Evolutionary conservation across 2,888 invertebrate genomes (phyloP).

Genomic region (Cabera pusaria): DNA sequence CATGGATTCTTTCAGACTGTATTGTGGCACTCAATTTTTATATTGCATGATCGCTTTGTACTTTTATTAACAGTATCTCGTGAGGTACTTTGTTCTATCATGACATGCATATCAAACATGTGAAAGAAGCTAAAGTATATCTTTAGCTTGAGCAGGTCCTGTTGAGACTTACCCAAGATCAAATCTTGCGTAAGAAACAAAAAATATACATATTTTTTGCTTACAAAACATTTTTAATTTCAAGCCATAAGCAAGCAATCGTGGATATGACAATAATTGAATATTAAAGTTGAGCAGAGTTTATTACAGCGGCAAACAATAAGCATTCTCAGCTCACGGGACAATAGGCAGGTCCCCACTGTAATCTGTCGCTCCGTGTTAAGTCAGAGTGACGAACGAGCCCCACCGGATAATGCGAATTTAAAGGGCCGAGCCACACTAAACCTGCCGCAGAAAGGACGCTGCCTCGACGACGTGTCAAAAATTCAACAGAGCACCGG

Average conservation of each 20-base stretch:
- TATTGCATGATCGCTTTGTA: too few relatives aligned
- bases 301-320: slow-evolving; percentile 12
- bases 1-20: neutral
- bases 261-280: neutral
- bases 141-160: too few relatives aligned
- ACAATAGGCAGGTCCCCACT: slow-evolving; percentile 32
- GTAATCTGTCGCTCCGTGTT: slow-evolving; percentile 40
- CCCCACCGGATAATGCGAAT: slow-evolving; percentile 63
- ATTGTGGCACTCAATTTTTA: too few relatives aligned
- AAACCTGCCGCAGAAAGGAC: slow-evolving; percentile 74
- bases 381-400: slow-evolving; percentile 47
- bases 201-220: too few relatives aligned
- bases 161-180: too few relatives aligned
- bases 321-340: slow-evolving; percentile 23
- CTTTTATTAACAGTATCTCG: too few relatives aligned
- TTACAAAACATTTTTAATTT: too few relatives aligned
- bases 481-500: slow-evolving; percentile 78
- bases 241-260: too few relatives aligned
- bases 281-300: slow-evolving; percentile 1
- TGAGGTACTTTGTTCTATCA: too few relatives aligned
- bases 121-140: too few relatives aligned
- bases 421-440: slow-evolving; percentile 70
- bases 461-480: slow-evolving; percentile 71
- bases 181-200: too few relatives aligned
- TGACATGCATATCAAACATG: too few relatives aligned